Percentiles rank a stretch among this genome's conserved stretches.
Evolutionary conservation across 2,888 invertebrate genomes (phyloP).

Genomic region (Harpalus rubripes): DNA sequence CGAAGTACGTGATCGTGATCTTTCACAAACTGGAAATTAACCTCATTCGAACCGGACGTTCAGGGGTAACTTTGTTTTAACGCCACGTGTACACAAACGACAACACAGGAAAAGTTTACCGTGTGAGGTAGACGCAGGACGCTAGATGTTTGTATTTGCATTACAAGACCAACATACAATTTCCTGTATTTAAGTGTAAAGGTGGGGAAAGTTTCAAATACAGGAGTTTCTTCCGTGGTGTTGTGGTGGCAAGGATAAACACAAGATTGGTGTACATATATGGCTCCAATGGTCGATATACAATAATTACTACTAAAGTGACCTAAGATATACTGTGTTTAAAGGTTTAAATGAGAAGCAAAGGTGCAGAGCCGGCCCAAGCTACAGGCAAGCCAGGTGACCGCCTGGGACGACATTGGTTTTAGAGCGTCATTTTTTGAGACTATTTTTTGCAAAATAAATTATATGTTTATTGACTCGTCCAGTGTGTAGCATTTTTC

Average conservation of each 20-base stretch:
- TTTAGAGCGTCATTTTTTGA: no score
- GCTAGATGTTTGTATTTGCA: neutral
- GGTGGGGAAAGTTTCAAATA: neutral
- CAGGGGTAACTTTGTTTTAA: constrained; percentile 42
- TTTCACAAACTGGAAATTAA: constrained; percentile 52
- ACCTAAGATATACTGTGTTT: no score
- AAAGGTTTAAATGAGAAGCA: no score
- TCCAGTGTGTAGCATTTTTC: no score
- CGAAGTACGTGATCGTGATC: constrained; percentile 42
- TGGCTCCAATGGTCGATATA: no score
- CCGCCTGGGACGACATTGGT: no score
- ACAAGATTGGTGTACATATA: no score
- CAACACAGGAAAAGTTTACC: neutral
- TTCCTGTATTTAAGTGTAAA: neutral
- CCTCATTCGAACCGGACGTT: constrained; percentile 40
- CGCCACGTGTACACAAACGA: constrained; percentile 27
- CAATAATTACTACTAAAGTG: no score
- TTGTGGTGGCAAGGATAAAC: neutral
- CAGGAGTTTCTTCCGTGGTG: neutral
- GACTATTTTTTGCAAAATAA: no score
- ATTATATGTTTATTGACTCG: no score
- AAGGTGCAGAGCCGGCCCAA: no score
- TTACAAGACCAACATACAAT: neutral
- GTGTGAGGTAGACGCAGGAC: neutral
- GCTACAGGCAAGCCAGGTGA: no score